Base-by-base conservation (phyloP, 2,888 invertebrate species). In the Cerastis leucographa region DNA sequence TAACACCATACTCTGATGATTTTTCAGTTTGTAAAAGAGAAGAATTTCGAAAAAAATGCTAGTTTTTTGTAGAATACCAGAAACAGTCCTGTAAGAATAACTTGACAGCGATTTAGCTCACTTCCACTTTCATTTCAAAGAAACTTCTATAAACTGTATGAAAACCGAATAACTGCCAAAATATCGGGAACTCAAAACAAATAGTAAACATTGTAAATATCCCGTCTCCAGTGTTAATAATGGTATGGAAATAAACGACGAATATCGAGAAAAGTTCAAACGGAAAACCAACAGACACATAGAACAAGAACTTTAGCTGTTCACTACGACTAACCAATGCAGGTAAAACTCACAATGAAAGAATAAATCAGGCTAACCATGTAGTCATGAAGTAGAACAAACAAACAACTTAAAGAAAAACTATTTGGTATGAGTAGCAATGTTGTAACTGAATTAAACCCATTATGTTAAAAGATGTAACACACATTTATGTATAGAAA, bases 381-480 rank as follows among this genome's bases (percentile, higher is more conserved):
- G 14, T 11, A 11, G 6, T 6, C 19, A 19, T 54, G n/a, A 54
- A 54, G 4, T 54, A 25, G 25, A 25, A 56, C 6, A 56, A 25
- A 56, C 25, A 56, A 56, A 54, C 11, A n/a, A n/a, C 11, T 54
- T 1, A 51, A n/a, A 51, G n/a, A 51, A 54, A 54, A 51, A 9
- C 9, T 54, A 6, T 54, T 12, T 7, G 6, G 7, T 12, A 70
- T 35, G 59, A 49, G 46, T 44, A 76, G 51, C 46, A 67, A 62
- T 46, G 14, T 25, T 25, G 25, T 7, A 25, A 56, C 7, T 71
- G 66, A 67, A 62, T 66, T 44, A 22, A 54, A 19, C 51, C 40
- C 22, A 71, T 66, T 71, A 51, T 67, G 67, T 61, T 11, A 54
- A 54, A 51, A n/a, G 54, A 54, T n/a, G n/a, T n/a, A 54, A n/a